phyloP scores from a whole-genome alignment of 53 echinoderm and acorn worm genomes.

The Temnopleurus reevesii region DNA sequence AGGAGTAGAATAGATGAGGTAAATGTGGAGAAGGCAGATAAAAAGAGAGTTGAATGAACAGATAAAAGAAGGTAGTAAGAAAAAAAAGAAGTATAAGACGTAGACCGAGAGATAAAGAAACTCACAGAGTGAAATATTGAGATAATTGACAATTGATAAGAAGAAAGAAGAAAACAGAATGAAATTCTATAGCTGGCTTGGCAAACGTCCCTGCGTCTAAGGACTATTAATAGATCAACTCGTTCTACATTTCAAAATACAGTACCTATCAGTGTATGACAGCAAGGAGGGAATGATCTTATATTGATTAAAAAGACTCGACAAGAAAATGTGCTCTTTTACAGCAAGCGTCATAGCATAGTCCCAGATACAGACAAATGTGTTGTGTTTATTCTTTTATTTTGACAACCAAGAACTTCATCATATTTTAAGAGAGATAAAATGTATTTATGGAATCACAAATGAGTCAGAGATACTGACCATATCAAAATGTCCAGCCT shows the following conservation, averaged over 20 bases:
- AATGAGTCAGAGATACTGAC: too few relatives aligned
- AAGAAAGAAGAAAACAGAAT: not conserved
- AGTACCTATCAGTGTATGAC: not conserved
- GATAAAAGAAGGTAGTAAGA: not conserved
- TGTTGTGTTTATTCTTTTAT: conserved; percentile 11
- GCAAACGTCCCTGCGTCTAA: not conserved
- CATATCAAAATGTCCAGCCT: too few relatives aligned
- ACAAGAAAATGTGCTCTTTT: not conserved
- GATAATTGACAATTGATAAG: too few relatives aligned
- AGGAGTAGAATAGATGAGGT: too few relatives aligned
- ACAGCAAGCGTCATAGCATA: not conserved
- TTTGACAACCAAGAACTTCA: conserved; percentile 18
- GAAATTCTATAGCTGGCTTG: not conserved
- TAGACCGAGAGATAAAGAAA: too few relatives aligned
- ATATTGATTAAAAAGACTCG: not conserved
- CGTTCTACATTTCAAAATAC: not conserved
- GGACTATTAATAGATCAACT: conserved; percentile 2
- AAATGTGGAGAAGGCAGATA: too few relatives aligned
- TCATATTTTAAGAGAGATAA: not conserved
- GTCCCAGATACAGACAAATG: not conserved
- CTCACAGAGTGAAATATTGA: too few relatives aligned
- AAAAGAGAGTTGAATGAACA: too few relatives aligned
- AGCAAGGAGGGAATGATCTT: not conserved
- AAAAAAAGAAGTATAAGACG: not conserved
- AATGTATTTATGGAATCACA: not conserved